phyloP scores from a whole-genome alignment of 2,797 vertebrate species.

The Sardinella longiceps region DNA sequence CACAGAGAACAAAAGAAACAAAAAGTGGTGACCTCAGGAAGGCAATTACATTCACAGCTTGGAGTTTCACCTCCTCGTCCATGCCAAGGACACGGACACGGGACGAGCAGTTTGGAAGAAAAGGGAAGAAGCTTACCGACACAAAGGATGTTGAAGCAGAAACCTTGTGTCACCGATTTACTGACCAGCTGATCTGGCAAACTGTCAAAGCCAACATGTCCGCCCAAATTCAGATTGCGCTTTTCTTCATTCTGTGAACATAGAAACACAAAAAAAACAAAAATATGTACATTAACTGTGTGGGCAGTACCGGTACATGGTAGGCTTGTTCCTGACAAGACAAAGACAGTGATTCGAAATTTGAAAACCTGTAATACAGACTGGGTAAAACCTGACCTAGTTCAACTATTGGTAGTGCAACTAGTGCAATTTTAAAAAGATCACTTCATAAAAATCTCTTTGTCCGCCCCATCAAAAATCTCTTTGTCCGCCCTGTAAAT shows the following conservation, averaged over 20 bases:
- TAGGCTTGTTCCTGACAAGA: no score
- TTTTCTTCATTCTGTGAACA: constrained; percentile 87
- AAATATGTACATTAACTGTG: no score
- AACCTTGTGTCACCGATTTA: constrained; percentile 97
- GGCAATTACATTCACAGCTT: constrained; percentile 33
- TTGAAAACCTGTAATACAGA: no score
- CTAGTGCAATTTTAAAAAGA: no score
- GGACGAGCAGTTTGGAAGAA: neutral
- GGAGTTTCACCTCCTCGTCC: neutral
- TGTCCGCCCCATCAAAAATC: no score
- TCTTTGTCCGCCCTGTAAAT: no score
- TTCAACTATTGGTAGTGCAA: no score
- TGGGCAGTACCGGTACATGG: no score
- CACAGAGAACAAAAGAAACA: neutral
- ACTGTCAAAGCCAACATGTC: constrained; percentile 98
- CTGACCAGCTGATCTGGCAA: constrained; percentile 98
- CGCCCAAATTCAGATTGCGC: constrained; percentile 88
- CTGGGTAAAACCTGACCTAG: no score
- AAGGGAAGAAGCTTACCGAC: constrained; percentile 84
- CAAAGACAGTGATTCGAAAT: no score
- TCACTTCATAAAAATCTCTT: no score
- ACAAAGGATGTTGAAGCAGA: constrained; percentile 99
- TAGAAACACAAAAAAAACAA: constrained; percentile 1
- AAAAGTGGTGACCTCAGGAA: constrained; percentile 26
- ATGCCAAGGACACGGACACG: neutral